Evolutionary conservation across 2,888 invertebrate genomes (phyloP), one percentile per base, ranked within the genome.

Genomic region (Noctua pronuba): DNA sequence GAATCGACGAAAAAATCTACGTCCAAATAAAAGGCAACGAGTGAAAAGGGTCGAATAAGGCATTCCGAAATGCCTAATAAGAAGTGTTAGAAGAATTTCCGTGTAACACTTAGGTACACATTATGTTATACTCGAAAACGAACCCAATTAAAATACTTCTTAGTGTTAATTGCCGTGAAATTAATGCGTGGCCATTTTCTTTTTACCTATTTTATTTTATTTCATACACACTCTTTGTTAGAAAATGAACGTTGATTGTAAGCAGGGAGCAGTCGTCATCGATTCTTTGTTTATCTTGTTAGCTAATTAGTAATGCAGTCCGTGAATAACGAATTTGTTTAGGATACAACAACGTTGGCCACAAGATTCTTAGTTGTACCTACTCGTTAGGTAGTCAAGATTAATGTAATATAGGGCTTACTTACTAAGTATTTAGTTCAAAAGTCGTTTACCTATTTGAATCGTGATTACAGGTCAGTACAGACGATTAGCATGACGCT

Each of bases 131-230:
- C 55, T 69, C 74, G 65, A 64, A 73, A 77, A 49, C 64, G 38
- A 65, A 58, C 73, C n/a, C 65, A 82, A 74, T 77, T 78, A 76
- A 75, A 81, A 69, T 83, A 74, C 76, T 82, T 82, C 60, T 69
- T 64, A 66, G 55, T 73, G 65, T 80, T 87, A 88, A 87, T 86
- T 86, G n/a, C 76, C 88, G 79, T 87, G 87, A 80, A 86, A 84
- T 81, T 11, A 78, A 79, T 82, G 71, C 75, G 55, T 44, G 55
- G 65, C 41, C 31, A 82, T 81, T 88, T 84, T 72, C 73, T 76
- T 84, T 86, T 79, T 79, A 60, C 35, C 70, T 46, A 55, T 84
- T 81, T 69, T 67, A 79, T 79, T 84, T 69, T 49, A 66, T n/a
- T n/a, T n/a, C n/a, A 75, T 44, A 65, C 35, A 69, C 35, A 62